Conservation (phyloP, 2,797 vertebrate species). For the Craterocephalus amniculus region DNA sequence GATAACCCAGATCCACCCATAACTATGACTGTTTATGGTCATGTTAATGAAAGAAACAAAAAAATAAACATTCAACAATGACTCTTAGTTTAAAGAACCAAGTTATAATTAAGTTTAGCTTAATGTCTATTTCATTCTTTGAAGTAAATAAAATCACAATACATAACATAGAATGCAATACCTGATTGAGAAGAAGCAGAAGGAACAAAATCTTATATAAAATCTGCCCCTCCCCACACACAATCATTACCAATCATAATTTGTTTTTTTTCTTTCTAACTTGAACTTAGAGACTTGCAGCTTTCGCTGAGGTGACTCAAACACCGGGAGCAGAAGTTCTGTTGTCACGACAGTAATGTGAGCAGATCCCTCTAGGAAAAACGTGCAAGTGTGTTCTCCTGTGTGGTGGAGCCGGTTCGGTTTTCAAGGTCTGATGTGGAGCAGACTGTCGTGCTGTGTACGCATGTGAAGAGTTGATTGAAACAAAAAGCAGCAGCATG, state of each 20-base stretch:
- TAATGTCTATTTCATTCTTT: too few relatives aligned
- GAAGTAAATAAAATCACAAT: too few relatives aligned
- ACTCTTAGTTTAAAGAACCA: too few relatives aligned
- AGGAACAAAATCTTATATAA: too few relatives aligned
- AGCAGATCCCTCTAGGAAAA: neutral
- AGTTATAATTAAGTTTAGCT: too few relatives aligned
- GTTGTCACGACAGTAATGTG: neutral
- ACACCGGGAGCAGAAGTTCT: neutral
- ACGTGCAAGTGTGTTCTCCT: neutral
- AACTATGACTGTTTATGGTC: neutral
- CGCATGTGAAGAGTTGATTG: neutral
- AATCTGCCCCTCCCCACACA: too few relatives aligned
- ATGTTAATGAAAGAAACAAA: too few relatives aligned
- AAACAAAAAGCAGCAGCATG: neutral
- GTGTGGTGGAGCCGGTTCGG: neutral
- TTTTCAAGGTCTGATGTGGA: neutral
- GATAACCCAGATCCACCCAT: neutral
- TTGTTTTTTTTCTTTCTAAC: neutral
- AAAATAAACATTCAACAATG: neutral
- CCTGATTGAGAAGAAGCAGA: too few relatives aligned
- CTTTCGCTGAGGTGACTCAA: neutral
- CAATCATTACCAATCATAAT: too few relatives aligned
- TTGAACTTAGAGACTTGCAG: neutral
- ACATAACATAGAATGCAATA: too few relatives aligned
- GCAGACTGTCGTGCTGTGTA: neutral